Base-by-base conservation (phyloP, 37 sponge, comb jelly and placozoan genomes). In the Beroe forskalii region DNA sequence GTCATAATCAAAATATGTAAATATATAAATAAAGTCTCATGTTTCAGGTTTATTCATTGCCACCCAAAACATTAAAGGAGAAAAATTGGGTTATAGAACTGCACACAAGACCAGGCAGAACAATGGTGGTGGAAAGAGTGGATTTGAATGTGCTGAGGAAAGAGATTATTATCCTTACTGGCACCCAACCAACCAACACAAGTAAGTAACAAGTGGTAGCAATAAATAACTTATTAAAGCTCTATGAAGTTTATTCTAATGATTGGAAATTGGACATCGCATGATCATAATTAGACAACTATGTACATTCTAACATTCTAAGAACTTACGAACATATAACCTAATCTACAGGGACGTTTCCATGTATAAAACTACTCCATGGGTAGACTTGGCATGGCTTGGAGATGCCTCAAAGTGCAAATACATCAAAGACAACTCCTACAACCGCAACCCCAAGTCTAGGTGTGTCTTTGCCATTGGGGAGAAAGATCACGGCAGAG, bases 151-250 rank as follows among this genome's bases (percentile, higher is more conserved):
- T 44, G 38, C 86, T 25, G 86, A 80, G 86, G 55, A 80, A 38
- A 23, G 86, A 23, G 86, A 80, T 38, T 80, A 80, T 48, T 80
- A 44, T 27, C 86, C 86, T 30, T 80, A 80, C 30, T 80, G 86
- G 86, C 0, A 23, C 40, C 55, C 86, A 48, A 48, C 55, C 6
- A 48, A 48, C 55, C 55, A 48, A 48, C 12, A 48, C 55, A 48
- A 48, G 55, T 48, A 48, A n/a, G n/a, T n/a, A n/a, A n/a, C n/a
- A n/a, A n/a, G n/a, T n/a, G n/a, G n/a, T n/a, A n/a, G n/a, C n/a
- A n/a, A n/a, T n/a, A n/a, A n/a, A n/a, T n/a, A n/a, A n/a, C n/a
- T n/a, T n/a, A n/a, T n/a, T n/a, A n/a, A n/a, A n/a, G n/a, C n/a
- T n/a, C n/a, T n/a, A n/a, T n/a, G n/a, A n/a, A n/a, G n/a, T n/a